phyloP scores from a whole-genome alignment of 2,113 vertebrate genomes.

The Oreotrochilus melanogaster region DNA sequence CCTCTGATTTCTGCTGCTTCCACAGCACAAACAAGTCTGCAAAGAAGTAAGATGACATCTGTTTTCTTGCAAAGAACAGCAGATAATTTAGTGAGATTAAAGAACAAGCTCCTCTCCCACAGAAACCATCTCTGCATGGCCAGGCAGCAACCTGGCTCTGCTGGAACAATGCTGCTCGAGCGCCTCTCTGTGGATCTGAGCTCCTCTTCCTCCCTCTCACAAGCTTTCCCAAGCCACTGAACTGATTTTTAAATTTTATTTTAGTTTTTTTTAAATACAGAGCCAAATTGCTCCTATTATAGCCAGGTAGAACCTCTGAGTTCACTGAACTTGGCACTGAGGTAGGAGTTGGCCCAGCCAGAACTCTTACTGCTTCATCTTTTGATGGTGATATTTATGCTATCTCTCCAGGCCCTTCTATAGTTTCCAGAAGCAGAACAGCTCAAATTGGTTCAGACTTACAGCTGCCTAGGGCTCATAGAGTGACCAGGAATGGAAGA shows the following conservation, averaged over 20 bases:
- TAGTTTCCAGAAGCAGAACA: background rate
- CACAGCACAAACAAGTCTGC: constrained; percentile 16
- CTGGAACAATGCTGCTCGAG: constrained; percentile 21
- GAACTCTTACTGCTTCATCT: background rate
- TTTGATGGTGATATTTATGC: background rate
- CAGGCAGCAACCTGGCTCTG: background rate
- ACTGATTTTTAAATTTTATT: background rate
- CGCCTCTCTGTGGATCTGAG: constrained; percentile 51
- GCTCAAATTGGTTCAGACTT: background rate
- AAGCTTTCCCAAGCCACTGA: background rate
- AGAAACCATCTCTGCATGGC: background rate
- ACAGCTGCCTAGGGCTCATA: background rate
- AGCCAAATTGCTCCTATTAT: background rate
- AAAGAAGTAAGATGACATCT: constrained; percentile 46
- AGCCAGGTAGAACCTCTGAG: background rate
- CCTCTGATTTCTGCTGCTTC: constrained; percentile 17
- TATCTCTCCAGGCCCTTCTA: background rate
- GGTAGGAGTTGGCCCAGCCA: background rate
- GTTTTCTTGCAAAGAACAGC: constrained; percentile 37
- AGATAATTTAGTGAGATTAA: constrained; percentile 47
- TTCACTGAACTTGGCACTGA: background rate
- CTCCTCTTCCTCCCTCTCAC: background rate
- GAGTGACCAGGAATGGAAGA: background rate
- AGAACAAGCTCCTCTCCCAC: background rate
- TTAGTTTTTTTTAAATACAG: background rate